These are phyloP conservation scores for Drosophila asahinai DNA, from an alignment of 1,140 invertebrate genomes.

Conservation along the genomic window DNA sequence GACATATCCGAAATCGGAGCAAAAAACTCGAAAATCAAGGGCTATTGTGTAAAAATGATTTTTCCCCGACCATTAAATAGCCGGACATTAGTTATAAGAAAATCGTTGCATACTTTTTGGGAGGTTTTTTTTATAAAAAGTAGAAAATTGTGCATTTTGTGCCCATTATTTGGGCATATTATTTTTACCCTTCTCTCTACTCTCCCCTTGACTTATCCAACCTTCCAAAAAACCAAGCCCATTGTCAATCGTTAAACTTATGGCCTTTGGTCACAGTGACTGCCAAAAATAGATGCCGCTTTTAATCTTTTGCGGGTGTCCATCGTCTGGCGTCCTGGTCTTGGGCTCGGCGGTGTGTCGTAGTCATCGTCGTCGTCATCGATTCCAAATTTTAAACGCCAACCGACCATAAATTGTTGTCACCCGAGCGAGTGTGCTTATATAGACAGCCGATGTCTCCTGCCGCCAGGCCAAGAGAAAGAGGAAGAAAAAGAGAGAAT, in stretches of 20 bases:
- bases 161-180: too few relatives aligned
- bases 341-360: constrained; percentile 12
- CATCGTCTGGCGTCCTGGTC: constrained; percentile 16
- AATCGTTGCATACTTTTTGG: background rate
- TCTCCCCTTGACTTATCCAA: background rate
- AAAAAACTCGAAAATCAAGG: too few relatives aligned
- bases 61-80: background rate
- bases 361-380: constrained; percentile 51
- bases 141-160: too few relatives aligned
- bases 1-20: background rate
- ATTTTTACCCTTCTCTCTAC: background rate
- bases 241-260: constrained; percentile 20
- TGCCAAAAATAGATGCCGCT: constrained; percentile 55
- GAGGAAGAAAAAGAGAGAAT: constrained; percentile 9
- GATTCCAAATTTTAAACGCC: constrained; percentile 68
- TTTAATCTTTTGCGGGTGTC: constrained; percentile 35
- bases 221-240: background rate
- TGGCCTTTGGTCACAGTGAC: constrained; percentile 18
- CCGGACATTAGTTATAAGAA: too few relatives aligned
- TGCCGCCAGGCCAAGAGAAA: constrained; percentile 1
- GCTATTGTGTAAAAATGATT: too few relatives aligned
- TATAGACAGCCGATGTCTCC: constrained; percentile 43
- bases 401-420: constrained; percentile 72
- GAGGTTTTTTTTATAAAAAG: too few relatives aligned
- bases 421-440: constrained; percentile 40